A percentile compares a stretch with the other conserved stretches of the same genome.
Evolutionary conservation across 2,113 vertebrate species (phyloP).

Genomic region (Cryptomyrus ogoouensis): DNA sequence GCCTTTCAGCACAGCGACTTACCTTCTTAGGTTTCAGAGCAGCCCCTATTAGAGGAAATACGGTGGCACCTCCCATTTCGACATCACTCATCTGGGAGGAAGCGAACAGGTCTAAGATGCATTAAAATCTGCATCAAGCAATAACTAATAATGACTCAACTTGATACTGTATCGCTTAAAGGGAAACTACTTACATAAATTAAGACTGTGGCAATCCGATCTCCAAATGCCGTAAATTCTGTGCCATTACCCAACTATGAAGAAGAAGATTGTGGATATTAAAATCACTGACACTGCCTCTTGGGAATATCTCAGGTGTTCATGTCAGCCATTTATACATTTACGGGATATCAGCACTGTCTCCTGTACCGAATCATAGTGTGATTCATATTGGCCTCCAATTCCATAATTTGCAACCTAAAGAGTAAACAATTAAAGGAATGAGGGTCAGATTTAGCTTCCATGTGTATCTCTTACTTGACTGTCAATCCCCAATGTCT

Average conservation of each 20-base stretch:
- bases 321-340: not conserved
- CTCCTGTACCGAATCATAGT: conserved; percentile 37
- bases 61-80: conserved; percentile 75
- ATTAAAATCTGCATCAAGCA: not conserved
- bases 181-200: conserved; percentile 35
- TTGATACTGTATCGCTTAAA: not conserved
- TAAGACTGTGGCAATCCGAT: conserved; percentile 40
- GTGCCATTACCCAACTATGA: conserved; percentile 27
- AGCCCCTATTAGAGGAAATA: conserved; percentile 77
- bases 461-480: not conserved
- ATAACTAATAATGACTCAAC: not conserved
- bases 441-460: not conserved
- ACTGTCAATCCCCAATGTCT: not conserved
- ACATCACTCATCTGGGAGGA: conserved; percentile 76
- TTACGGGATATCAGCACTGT: not conserved
- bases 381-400: conserved; percentile 45
- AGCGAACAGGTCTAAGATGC: not conserved
- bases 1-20: conserved; percentile 19
- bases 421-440: not conserved
- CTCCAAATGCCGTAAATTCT: conserved; percentile 15
- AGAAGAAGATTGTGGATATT: not conserved
- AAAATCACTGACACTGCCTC: not conserved
- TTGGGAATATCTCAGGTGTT: not conserved
- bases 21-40: conserved; percentile 77
- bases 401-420: conserved; percentile 49